A percentile compares a stretch with the other conserved stretches of the same genome.
These are phyloP conservation scores for Scolopax rusticola DNA, from an alignment of 2,797 vertebrate genomes.

Conservation along the genomic window DNA sequence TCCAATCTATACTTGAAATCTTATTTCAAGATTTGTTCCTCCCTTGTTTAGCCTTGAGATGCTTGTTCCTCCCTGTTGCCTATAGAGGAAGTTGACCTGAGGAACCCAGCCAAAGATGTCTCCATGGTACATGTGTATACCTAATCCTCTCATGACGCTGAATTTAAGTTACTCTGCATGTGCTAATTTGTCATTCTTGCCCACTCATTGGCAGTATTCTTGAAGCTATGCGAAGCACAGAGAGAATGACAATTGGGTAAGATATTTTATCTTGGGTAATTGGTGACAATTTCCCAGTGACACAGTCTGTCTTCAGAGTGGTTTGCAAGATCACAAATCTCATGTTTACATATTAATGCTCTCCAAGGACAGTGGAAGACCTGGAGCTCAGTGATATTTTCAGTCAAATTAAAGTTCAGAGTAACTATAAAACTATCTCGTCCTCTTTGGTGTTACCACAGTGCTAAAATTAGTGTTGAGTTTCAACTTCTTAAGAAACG, in stretches of 20 bases:
- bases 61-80: not conserved
- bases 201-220: not conserved
- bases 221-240: not conserved
- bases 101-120: not conserved
- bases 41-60: not conserved
- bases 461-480: not conserved
- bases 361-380: not conserved
- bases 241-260: not conserved
- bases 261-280: not conserved
- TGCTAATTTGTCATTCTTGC: not conserved
- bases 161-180: not conserved
- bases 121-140: fast-evolving
- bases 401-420: not conserved
- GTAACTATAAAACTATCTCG: not conserved
- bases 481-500: not conserved
- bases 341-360: not conserved
- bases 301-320: not conserved
- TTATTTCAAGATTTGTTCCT: not conserved
- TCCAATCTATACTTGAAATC: not conserved
- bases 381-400: not conserved
- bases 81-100: not conserved
- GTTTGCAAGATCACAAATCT: not conserved
- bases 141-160: not conserved
- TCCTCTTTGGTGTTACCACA: not conserved
- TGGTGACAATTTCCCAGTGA: not conserved